Percentiles rank a stretch among this genome's conserved stretches.
Evolutionary conservation across 2,113 vertebrate species (phyloP).

Genomic region (Pseudorasbora parva): DNA sequence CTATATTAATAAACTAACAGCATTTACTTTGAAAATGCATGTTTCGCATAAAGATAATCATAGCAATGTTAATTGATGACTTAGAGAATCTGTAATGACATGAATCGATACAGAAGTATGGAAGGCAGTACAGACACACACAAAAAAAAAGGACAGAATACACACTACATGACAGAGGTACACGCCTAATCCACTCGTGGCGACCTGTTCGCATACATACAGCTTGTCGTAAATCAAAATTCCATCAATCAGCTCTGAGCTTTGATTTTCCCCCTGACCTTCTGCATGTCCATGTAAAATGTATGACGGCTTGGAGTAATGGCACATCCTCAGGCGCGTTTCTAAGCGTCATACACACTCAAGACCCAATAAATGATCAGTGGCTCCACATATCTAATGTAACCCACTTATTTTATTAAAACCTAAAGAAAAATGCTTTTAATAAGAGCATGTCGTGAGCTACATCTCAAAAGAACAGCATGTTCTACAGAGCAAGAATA

Average conservation of each 20-base stretch:
- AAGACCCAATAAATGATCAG: conserved; percentile 17
- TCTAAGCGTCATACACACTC: conserved; percentile 9
- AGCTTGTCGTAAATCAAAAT: conserved; percentile 70
- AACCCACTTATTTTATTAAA: conserved; percentile 65
- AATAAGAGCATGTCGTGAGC: conserved; percentile 40
- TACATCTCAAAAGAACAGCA: conserved; percentile 2
- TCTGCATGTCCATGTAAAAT: conserved; percentile 50
- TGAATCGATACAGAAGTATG: conserved; percentile 65
- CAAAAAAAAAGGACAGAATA: not conserved
- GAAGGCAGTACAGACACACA: not conserved
- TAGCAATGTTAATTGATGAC: conserved; percentile 65
- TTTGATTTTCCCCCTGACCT: conserved; percentile 70
- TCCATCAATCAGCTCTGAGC: conserved; percentile 69
- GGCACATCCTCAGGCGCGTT: conserved; percentile 33
- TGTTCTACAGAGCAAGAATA: not conserved
- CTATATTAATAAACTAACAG: conserved; percentile 9
- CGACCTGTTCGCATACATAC: conserved; percentile 54
- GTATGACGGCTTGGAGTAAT: conserved; percentile 18
- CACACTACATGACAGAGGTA: not conserved
- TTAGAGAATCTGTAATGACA: conserved; percentile 65
- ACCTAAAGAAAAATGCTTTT: conserved; percentile 52
- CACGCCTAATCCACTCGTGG: conserved; percentile 44
- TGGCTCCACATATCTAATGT: conserved; percentile 65
- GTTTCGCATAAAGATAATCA: not conserved
- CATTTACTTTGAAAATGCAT: not conserved